Conservation (phyloP, 2,888 invertebrate genomes). For the Dasysyrphus albostriatus region DNA sequence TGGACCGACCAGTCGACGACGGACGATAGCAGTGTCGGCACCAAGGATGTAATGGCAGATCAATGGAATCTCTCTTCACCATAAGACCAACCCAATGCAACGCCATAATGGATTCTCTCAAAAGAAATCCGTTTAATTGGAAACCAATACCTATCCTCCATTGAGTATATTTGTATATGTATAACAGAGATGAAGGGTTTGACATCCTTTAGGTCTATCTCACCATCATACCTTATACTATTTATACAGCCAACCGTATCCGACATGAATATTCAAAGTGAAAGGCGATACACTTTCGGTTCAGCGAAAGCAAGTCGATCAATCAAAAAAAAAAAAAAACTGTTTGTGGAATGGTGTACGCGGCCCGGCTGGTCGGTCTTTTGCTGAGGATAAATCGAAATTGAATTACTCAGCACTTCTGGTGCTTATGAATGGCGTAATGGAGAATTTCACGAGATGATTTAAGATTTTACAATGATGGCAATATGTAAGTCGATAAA, state of each 20-base stretch:
- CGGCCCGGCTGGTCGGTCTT: background rate
- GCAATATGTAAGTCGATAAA: background rate
- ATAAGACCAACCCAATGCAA: conserved; percentile 10
- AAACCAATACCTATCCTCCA: conserved; percentile 51
- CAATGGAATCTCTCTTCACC: conserved; percentile 39
- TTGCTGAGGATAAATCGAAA: conserved; percentile 60
- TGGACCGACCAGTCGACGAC: background rate
- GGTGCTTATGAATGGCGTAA: background rate
- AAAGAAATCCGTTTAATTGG: conserved; percentile 72
- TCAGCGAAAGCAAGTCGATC: conserved; percentile 55
- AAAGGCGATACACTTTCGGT: conserved; percentile 69
- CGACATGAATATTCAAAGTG: conserved; percentile 69
- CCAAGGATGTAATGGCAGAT: conserved; percentile 45
- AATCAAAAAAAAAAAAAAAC: conserved; percentile 61
- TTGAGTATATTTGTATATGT: conserved; percentile 3
- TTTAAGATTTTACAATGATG: background rate
- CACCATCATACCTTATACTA: background rate
- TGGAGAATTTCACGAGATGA: conserved; percentile 9
- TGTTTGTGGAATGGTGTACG: background rate
- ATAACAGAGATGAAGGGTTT: conserved; percentile 40
- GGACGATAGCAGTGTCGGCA: background rate
- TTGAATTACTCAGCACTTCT: conserved; percentile 54
- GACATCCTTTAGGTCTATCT: conserved; percentile 28
- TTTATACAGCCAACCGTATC: background rate
- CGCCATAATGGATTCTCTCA: conserved; percentile 14